Conservation (phyloP, 2,888 invertebrate species). For the Cryptosula pallasiana region DNA sequence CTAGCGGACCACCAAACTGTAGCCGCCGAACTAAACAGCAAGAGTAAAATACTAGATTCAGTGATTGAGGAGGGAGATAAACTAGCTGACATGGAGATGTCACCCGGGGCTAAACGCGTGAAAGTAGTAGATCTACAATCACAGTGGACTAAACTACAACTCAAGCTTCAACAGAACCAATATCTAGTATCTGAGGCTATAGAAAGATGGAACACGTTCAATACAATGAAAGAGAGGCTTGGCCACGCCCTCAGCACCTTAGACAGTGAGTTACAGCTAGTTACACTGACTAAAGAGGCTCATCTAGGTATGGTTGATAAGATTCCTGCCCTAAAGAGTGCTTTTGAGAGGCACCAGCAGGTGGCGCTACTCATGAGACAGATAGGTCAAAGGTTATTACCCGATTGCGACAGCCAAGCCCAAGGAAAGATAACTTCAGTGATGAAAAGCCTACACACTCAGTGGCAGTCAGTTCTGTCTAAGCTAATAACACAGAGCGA, state of each 20-base stretch:
- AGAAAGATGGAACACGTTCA: background rate
- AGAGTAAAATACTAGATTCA: conserved; percentile 1
- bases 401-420: background rate
- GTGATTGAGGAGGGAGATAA: background rate
- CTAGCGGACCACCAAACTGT: background rate
- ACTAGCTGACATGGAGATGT: background rate
- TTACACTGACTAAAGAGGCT: conserved; percentile 18
- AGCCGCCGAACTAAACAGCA: background rate
- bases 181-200: background rate
- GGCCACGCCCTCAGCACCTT: conserved; percentile 21
- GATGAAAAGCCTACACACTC: conserved; percentile 14
- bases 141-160: background rate
- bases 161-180: background rate
- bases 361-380: conserved; percentile 17
- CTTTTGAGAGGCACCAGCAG: conserved; percentile 21
- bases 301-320: conserved; percentile 12
- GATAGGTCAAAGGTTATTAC: conserved; percentile 6
- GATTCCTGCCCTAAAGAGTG: conserved; percentile 19
- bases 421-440: conserved; percentile 12
- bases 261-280: conserved; percentile 18
- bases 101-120: background rate
- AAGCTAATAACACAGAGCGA: conserved; percentile 19
- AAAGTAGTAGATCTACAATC: background rate
- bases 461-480: conserved; percentile 20
- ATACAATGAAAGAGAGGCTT: background rate